These are phyloP conservation scores for Malaclemys terrapin DNA, from an alignment of 2,113 vertebrate genomes.

Conservation along the genomic window DNA sequence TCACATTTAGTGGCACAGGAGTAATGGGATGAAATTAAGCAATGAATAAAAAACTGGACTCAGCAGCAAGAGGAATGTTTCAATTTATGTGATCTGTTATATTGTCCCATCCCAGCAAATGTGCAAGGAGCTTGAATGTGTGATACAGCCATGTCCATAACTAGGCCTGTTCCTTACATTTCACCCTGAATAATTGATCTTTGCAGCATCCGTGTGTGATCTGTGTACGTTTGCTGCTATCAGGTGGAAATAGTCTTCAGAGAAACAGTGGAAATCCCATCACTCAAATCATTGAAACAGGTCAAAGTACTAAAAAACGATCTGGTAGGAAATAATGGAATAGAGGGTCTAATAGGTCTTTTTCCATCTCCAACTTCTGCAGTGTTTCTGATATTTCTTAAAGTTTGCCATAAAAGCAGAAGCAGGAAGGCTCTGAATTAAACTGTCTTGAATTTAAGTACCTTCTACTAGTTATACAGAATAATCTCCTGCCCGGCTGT, in stretches of 20 bases:
- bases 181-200: not conserved
- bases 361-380: not conserved
- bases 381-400: not conserved
- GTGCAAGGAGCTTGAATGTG: not conserved
- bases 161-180: not conserved
- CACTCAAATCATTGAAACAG: not conserved
- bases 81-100: not conserved
- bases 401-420: not conserved
- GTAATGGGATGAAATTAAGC: slow-evolving; percentile 53
- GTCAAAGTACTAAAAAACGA: not conserved
- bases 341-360: not conserved
- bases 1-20: slow-evolving; percentile 50
- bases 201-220: not conserved
- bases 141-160: not conserved
- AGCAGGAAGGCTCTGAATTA: not conserved
- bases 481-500: not conserved
- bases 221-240: not conserved
- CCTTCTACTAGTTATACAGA: fast-evolving
- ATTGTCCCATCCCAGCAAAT: not conserved
- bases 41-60: slow-evolving; percentile 27
- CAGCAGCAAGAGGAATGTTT: slow-evolving; percentile 11
- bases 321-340: not conserved
- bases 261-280: not conserved
- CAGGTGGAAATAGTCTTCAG: not conserved
- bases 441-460: not conserved